These are phyloP conservation scores for Dromococcyx pavoninus DNA, from an alignment of 2,797 vertebrate genomes.

Conservation along the genomic window DNA sequence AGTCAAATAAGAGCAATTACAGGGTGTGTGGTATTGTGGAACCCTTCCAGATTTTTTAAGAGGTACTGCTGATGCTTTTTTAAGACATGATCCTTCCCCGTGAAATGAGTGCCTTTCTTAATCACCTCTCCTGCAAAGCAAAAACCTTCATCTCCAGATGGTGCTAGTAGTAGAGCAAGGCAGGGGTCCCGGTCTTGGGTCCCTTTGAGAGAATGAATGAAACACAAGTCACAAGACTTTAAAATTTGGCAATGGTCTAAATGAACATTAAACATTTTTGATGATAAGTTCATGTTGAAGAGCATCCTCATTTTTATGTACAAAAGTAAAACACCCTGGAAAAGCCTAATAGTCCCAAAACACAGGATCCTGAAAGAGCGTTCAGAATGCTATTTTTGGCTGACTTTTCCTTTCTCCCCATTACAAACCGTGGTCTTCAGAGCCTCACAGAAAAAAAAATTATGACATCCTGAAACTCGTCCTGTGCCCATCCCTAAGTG, in stretches of 20 bases:
- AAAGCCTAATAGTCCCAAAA: neutral
- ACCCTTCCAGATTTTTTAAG: conserved; percentile 81
- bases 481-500: neutral
- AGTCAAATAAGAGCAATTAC: conserved; percentile 81
- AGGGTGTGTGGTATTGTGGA: conserved; percentile 87
- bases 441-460: neutral
- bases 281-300: neutral
- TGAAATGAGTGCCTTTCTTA: neutral
- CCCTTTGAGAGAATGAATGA: neutral
- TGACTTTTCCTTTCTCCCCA: neutral
- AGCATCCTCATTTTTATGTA: neutral
- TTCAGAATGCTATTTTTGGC: neutral
- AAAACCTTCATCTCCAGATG: fast-evolving
- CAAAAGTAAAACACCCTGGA: neutral
- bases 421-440: neutral
- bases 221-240: fast-evolving
- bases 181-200: neutral
- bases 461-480: neutral
- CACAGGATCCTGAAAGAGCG: neutral
- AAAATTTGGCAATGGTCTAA: neutral
- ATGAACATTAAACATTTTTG: neutral
- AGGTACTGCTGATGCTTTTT: conserved; percentile 74
- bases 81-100: neutral
- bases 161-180: no score
- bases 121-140: neutral